Evolutionary conservation across 2,888 invertebrate species (phyloP).

Genomic region (Trichacis sp.): DNA sequence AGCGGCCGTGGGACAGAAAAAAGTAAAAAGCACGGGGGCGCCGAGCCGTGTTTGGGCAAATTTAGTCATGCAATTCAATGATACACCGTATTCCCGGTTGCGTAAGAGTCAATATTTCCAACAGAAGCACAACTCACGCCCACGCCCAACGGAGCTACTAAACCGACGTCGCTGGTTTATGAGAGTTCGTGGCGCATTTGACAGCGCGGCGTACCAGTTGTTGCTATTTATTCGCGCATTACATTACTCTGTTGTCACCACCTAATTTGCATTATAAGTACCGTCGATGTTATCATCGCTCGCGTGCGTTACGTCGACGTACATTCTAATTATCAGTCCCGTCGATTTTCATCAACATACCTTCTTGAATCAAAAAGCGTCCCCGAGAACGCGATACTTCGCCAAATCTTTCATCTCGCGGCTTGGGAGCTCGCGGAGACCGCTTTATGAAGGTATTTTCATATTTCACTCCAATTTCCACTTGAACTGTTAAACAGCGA

Average conservation of each 20-base stretch:
- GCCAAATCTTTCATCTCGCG: constrained; percentile 33
- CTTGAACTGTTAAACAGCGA: constrained; percentile 58
- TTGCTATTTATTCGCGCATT: constrained; percentile 69
- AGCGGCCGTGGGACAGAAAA: no score
- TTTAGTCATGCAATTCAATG: constrained; percentile 68
- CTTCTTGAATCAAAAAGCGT: not conserved
- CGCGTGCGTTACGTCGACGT: no score
- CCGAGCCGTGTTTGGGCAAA: constrained; percentile 62
- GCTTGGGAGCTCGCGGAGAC: constrained; percentile 34
- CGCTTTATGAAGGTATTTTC: constrained; percentile 55
- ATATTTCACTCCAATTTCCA: constrained; percentile 66
- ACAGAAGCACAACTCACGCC: constrained; percentile 68
- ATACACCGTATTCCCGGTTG: constrained; percentile 66
- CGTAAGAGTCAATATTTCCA: constrained; percentile 70
- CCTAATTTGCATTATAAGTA: constrained; percentile 69
- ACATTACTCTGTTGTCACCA: constrained; percentile 67
- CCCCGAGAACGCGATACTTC: not conserved
- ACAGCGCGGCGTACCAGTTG: constrained; percentile 67
- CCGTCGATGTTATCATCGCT: constrained; percentile 65
- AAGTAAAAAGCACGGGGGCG: constrained; percentile 68
- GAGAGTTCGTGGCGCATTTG: constrained; percentile 67
- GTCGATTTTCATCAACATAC: not conserved
- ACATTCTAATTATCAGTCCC: no score
- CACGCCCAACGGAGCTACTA: constrained; percentile 51
- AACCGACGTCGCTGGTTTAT: constrained; percentile 62